Evolutionary conservation across 1,140 invertebrate species (phyloP), one percentile per base, ranked within the genome.

Genomic region (Cyclina sinensis): DNA sequence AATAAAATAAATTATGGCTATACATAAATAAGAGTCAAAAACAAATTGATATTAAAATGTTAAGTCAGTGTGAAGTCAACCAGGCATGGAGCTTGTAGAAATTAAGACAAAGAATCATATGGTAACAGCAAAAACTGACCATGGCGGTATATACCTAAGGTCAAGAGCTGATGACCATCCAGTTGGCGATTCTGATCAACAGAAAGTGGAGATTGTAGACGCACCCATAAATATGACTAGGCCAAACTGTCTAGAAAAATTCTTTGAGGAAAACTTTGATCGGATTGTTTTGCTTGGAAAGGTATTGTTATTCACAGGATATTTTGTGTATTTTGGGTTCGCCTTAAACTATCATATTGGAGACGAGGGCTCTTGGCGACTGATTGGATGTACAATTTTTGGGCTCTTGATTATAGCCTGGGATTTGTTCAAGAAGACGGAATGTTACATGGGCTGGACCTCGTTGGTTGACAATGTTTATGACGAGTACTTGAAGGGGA

Each of bases 321-420:
- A 83, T 46, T 46, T 70, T 39, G 80, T 83, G 27, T 83, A 68
- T 70, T 83, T 83, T 37, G 80, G 59, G 5, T 46, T 83, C 43
- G 80, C 80, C 3, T 30, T 83, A 24, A 30, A 37, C 16, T 48
- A 83, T 32, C 57, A 83, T 27, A n/a, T 83, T 16, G 80, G 80
- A 43, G 80, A 83, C 35, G 80, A 83, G 39, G 80, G 62, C 12
- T 83, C 80, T 4, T 68, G 57, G 57, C 37, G 80, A 11, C 46
- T 83, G 18, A 21, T 68, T 46, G 59, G 57, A 16, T 59, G n/a
- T 48, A 68, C 80, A 7, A 46, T 46, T 39, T 27, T 83, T 43
- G 80, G 59, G 9, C 24, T 30, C 27, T 68, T 35, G 57, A 37
- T 83, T 7, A 70, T 83, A n/a, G 0, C 11, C n/a, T 83, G 80